phyloP scores from a whole-genome alignment of 2,888 invertebrate species.

The Gymnosoma rotundatum region DNA sequence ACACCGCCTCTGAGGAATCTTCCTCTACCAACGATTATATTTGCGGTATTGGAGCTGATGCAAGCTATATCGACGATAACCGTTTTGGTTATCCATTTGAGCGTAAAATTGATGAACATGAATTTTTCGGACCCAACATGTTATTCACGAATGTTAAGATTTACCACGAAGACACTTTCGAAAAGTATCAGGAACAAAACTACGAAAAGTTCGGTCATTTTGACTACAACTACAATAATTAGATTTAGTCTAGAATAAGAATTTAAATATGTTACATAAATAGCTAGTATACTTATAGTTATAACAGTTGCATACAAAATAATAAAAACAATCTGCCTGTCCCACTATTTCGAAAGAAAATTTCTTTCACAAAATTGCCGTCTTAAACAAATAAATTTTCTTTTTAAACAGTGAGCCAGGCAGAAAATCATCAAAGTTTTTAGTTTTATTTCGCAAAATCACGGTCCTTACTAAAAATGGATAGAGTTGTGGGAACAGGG shows the following conservation, averaged over 20 bases:
- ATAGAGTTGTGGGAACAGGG: too few relatives aligned
- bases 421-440: too few relatives aligned
- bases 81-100: conserved; percentile 90
- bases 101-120: conserved; percentile 84
- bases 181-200: conserved; percentile 75
- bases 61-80: conserved; percentile 84
- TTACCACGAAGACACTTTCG: conserved; percentile 84
- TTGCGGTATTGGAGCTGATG: conserved; percentile 84
- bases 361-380: too few relatives aligned
- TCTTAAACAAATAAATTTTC: too few relatives aligned
- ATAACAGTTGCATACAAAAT: too few relatives aligned
- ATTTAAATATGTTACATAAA: background rate
- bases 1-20: conserved; percentile 73
- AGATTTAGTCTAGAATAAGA: background rate
- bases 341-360: too few relatives aligned
- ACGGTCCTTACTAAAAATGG: too few relatives aligned
- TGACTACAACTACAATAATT: conserved; percentile 68
- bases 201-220: conserved; percentile 72
- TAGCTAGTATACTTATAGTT: too few relatives aligned
- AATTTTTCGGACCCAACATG: conserved; percentile 87
- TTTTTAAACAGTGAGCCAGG: too few relatives aligned
- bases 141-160: conserved; percentile 86
- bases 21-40: conserved; percentile 81
- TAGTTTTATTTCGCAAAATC: too few relatives aligned
- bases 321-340: too few relatives aligned